phyloP scores from a whole-genome alignment of 2,113 vertebrate genomes.

The Orientallactaga bullata region DNA sequence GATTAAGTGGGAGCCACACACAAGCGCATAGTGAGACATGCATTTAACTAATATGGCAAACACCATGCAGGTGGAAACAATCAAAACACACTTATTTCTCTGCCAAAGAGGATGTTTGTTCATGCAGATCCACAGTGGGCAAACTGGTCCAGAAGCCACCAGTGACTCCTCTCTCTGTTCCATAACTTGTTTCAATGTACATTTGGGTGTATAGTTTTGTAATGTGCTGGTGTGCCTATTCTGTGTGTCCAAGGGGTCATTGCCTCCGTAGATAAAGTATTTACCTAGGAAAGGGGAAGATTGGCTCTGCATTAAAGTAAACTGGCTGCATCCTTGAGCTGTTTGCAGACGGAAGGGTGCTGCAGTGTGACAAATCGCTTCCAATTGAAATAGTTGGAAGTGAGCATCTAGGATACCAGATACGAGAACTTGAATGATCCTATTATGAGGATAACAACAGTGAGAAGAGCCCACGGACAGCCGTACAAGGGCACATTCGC shows the following conservation, averaged over 20 bases:
- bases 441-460: conserved; percentile 65
- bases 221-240: neutral
- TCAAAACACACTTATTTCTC: neutral
- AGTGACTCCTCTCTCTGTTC: neutral
- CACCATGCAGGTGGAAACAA: neutral
- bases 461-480: conserved; percentile 48
- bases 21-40: neutral
- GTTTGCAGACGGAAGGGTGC: neutral
- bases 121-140: neutral
- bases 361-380: neutral
- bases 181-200: neutral
- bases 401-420: conserved; percentile 55
- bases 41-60: neutral
- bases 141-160: neutral
- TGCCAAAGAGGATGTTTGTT: neutral
- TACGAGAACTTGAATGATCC: conserved; percentile 64
- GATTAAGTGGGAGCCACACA: neutral
- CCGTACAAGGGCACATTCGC: neutral
- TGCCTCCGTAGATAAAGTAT: conserved; percentile 57
- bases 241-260: conserved; percentile 22
- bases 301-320: neutral
- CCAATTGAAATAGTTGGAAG: conserved; percentile 50
- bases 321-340: neutral
- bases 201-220: neutral
- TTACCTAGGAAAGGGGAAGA: neutral